A percentile compares a stretch with the other conserved stretches of the same genome.
These are phyloP conservation scores for Danio choprae DNA, from an alignment of 2,797 vertebrate genomes.

Conservation along the genomic window DNA sequence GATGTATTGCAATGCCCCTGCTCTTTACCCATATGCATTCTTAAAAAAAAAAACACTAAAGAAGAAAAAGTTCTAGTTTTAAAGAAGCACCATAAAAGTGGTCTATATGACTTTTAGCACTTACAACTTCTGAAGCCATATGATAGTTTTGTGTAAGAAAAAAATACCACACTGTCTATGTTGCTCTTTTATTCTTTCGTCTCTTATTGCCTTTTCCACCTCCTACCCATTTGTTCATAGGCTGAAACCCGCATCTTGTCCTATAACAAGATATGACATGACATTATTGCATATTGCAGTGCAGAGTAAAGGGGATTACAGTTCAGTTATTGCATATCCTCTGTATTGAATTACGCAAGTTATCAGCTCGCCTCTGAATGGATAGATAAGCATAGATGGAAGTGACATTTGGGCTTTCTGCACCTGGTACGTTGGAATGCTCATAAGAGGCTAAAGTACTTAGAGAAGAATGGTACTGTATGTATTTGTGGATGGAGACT, in stretches of 20 bases:
- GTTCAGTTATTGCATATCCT: conserved; percentile 77
- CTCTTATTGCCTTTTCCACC: conserved; percentile 24
- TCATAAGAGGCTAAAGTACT: conserved; percentile 35
- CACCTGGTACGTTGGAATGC: conserved; percentile 38
- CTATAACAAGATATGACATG: conserved; percentile 66
- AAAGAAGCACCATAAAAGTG: conserved; percentile 7
- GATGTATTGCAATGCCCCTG: not conserved
- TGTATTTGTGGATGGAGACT: conserved; percentile 26
- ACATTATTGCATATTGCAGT: conserved; percentile 65
- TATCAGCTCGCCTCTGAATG: conserved; percentile 77
- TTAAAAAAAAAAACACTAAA: no score
- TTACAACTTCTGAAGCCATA: not conserved
- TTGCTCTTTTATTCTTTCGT: conserved; percentile 26
- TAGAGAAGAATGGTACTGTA: conserved; percentile 15
- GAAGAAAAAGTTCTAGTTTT: not conserved
- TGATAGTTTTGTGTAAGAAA: conserved; percentile 10
- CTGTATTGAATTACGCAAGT: conserved; percentile 78
- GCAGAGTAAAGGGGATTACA: conserved; percentile 75
- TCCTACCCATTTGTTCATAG: conserved; percentile 31
- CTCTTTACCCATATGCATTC: not conserved
- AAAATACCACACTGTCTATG: not conserved
- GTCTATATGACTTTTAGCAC: not conserved
- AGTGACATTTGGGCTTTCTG: conserved; percentile 51
- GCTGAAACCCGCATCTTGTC: conserved; percentile 63
- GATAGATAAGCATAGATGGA: conserved; percentile 55